Conservation (phyloP, 2,797 vertebrate genomes). For the Mionectes olivaceus region DNA sequence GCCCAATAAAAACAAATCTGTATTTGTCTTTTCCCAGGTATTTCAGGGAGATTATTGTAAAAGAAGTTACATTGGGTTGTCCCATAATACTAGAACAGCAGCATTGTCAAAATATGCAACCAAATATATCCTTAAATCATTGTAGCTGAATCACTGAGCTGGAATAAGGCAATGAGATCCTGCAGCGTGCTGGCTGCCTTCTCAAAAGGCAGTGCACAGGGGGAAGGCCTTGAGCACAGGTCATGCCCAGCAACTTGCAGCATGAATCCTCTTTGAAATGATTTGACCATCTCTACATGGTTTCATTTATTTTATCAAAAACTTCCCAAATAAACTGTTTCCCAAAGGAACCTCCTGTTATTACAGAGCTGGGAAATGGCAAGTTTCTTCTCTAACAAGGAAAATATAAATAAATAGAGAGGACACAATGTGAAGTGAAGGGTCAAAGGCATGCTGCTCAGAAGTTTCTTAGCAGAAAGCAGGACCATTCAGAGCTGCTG, state of each 20-base stretch:
- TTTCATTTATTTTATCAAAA: not conserved
- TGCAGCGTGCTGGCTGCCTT: not conserved
- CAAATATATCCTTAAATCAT: not conserved
- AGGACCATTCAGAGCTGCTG: not conserved
- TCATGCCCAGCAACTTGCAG: not conserved
- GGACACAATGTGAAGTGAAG: not conserved
- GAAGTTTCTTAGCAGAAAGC: not conserved
- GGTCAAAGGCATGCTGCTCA: not conserved
- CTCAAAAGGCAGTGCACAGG: accelerated
- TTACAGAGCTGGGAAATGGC: not conserved
- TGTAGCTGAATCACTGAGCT: not conserved
- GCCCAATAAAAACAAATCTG: not conserved
- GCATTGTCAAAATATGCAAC: not conserved
- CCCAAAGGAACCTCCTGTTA: not conserved
- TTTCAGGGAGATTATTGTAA: not conserved
- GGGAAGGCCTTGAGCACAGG: not conserved
- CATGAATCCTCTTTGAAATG: not conserved
- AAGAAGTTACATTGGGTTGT: not conserved
- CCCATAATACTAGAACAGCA: not conserved
- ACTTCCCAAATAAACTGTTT: not conserved
- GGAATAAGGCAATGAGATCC: not conserved
- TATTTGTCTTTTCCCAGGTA: not conserved
- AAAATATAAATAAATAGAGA: not conserved
- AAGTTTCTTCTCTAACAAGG: not conserved
- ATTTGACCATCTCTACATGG: not conserved